Conservation (phyloP, 2,113 vertebrate species). For the Laticauda laticaudata region DNA sequence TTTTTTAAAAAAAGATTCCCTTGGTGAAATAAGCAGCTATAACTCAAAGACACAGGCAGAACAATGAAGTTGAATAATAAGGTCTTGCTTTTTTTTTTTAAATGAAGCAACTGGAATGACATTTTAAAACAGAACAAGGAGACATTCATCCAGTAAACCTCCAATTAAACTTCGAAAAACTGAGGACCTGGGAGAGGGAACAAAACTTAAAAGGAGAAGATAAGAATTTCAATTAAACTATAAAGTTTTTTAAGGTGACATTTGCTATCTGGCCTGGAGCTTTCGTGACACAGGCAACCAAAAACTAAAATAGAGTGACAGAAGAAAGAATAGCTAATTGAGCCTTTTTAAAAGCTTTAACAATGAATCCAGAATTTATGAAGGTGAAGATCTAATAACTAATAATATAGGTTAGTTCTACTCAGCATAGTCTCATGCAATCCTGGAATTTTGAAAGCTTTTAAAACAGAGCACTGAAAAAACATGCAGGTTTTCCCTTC, state of each 20-base stretch:
- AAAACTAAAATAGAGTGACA: not conserved
- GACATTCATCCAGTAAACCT: conserved; percentile 24
- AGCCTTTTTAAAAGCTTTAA: conserved; percentile 7
- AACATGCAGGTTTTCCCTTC: not conserved
- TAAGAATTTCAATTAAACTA: conserved; percentile 17
- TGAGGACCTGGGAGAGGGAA: conserved; percentile 7
- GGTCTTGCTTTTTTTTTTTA: not conserved
- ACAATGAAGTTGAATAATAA: not conserved
- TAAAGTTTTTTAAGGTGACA: not conserved
- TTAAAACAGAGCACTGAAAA: not conserved
- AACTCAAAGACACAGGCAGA: conserved; percentile 1
- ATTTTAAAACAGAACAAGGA: conserved; percentile 12
- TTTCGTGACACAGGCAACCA: conserved; percentile 7
- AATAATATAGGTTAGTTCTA: not conserved
- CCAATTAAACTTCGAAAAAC: not conserved
- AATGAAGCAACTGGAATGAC: not conserved
- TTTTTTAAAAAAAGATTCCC: not conserved
- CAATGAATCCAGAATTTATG: not conserved
- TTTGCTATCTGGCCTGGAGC: conserved; percentile 9
- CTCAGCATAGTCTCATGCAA: not conserved
- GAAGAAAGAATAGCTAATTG: not conserved
- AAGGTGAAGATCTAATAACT: conserved; percentile 21
- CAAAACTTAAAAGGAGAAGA: conserved; percentile 10
- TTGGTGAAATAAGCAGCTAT: conserved; percentile 10
- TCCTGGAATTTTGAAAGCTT: not conserved